Evolutionary conservation across 2,888 invertebrate genomes (phyloP), one percentile per base, ranked within the genome.

Genomic region (Drosophila kambysellisi): DNA sequence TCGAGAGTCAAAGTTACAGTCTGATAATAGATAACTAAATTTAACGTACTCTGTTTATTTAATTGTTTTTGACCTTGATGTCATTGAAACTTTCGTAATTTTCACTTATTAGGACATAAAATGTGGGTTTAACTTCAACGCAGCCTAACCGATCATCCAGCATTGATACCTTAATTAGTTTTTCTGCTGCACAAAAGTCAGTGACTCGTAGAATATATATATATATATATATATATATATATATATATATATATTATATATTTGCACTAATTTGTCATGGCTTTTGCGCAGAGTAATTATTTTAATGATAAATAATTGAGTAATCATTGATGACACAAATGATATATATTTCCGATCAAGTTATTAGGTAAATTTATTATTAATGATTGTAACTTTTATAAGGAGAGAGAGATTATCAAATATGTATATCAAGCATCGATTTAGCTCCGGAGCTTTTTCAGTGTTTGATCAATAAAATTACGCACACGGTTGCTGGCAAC

Each of bases 401-500:
- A 20, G 32, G 9, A n/a, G 20, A 25, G 20, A 25, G 7, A 46
- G 8, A 46, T 46, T 43, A 20, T 43, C 43, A 43, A 43, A 20
- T 43, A 6, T 25, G 20, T 3, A 20, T 43, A 33, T 51, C 6
- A 30, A n/a, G 6, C 33, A 33, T 35, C 53, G 4, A 12, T 51
- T 35, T 53, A 64, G 11, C 46, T 57, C 2, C 41, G 25, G 15
- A 70, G 50, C 12, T 65, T 65, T 35, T 67, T 65, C 25, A 91
- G 25, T 0, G 77, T 84, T 57, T 81, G 63, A 37, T 78, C 68
- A 33, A 91, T 82, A 39, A 91, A 91, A 1, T 58, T 30, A 12
- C 68, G 74, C 5, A 91, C 83, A 30, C 91, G 79, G 0, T 51
- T 30, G 60, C 88, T 89, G 52, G 86, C 88, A 29, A 89, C 86